Evolutionary conservation across 2,888 invertebrate genomes (phyloP), one percentile per base, ranked within the genome.

Genomic region (Graphium colonna): DNA sequence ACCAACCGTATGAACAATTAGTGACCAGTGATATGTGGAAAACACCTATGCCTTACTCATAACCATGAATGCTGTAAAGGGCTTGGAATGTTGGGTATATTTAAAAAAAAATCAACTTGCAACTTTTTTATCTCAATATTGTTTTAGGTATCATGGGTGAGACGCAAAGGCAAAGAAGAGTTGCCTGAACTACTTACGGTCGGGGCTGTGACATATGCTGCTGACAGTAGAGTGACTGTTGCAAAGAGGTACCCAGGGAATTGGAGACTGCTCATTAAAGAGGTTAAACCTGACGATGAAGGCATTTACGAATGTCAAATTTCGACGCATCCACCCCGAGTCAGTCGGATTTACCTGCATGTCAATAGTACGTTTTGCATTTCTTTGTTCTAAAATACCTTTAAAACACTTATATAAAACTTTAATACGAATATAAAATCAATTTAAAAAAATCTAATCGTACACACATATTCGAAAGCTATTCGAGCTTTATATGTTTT

Each of bases 141-240:
- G n/a, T n/a, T n/a, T n/a, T n/a, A 92, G 92, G 92, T 92, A n/a
- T 94, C 94, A 17, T 94, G 94, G 94, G 93, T 94, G 3, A 85
- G 94, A 8, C 91, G 94, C 57, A 90, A 91, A 73, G 86, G 84
- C 4, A 82, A 79, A 65, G 88, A 87, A 46, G 84, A 87, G 38
- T 93, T 94, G 74, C 93, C 93, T 45, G 93, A 93, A 65, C 87
- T 94, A 7, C 86, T 94, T 13, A 94, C 94, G 9, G 93, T 94
- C 0, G 94, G 94, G 1, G 87, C 92, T 0, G 90, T 92, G n/a
- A 93, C 93, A 0, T 94, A 94, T 68, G 93, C 92, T 39, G 92
- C 93, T 3, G 94, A 94, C 68, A 92, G 91, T 65, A 79, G 94
- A 33, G 92, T 93, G 68, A 90, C 93, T 39, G 93, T 93, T 16